A percentile compares a stretch with the other conserved stretches of the same genome.
Conservation (phyloP, 1,140 invertebrate species). For the Cepaea nemoralis region DNA sequence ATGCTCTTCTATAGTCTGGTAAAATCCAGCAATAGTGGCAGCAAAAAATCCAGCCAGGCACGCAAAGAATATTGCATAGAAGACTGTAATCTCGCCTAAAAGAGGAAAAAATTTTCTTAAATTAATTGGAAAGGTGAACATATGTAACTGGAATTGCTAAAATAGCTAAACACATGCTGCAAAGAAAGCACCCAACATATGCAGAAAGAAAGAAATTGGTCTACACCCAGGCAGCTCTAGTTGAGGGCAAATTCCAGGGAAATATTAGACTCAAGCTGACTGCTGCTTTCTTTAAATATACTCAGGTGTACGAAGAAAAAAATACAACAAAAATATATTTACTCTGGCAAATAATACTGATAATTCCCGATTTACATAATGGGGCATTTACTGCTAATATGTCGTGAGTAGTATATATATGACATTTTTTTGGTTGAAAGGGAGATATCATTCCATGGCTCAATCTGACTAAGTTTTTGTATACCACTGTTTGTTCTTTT, state of each 20-base stretch:
- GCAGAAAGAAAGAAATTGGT: not conserved
- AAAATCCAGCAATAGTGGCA: conserved; percentile 91
- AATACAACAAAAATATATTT: too few species aligned
- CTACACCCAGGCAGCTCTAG: not conserved
- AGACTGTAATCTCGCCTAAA: conserved; percentile 82
- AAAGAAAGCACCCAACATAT: not conserved
- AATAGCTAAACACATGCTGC: not conserved
- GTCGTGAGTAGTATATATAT: too few species aligned
- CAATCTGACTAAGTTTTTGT: too few species aligned
- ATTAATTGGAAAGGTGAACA: not conserved
- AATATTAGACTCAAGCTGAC: not conserved
- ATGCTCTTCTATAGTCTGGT: conserved; percentile 88
- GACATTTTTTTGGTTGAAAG: too few species aligned
- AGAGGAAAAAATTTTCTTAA: conserved; percentile 49
- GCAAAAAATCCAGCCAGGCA: conserved; percentile 88
- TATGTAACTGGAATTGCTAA: not conserved
- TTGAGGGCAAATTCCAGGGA: not conserved
- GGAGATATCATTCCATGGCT: too few species aligned
- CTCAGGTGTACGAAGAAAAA: too few species aligned
- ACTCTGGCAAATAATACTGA: too few species aligned
- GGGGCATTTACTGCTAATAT: too few species aligned
- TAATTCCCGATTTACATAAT: too few species aligned
- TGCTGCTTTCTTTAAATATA: not conserved
- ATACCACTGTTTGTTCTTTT: too few species aligned
- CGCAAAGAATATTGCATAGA: conserved; percentile 94